Evolutionary conservation across 2,113 vertebrate genomes (phyloP).

Genomic region (Megatriorchis doriae): DNA sequence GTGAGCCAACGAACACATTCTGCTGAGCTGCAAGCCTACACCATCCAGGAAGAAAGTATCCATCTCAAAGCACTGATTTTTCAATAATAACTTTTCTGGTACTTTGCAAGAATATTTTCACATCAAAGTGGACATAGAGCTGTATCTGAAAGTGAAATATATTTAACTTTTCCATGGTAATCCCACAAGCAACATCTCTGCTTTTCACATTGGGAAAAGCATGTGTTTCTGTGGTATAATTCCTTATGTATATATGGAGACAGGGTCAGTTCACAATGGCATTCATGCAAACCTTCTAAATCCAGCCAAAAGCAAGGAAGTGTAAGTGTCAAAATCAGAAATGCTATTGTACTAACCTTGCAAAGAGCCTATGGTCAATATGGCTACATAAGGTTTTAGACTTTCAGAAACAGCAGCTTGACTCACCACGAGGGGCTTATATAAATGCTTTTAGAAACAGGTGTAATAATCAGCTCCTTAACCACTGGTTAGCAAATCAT

Average conservation of each 20-base stretch:
- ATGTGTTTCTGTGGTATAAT: not conserved
- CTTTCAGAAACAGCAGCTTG: constrained; percentile 26
- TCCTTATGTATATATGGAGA: not conserved
- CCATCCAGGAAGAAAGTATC: not conserved
- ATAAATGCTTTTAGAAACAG: constrained; percentile 9
- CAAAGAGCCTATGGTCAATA: not conserved
- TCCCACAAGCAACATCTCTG: not conserved
- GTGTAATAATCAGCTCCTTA: constrained; percentile 26
- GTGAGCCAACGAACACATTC: not conserved
- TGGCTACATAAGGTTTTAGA: not conserved
- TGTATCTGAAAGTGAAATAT: not conserved
- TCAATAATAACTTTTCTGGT: not conserved
- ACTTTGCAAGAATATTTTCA: not conserved
- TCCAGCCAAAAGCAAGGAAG: not conserved
- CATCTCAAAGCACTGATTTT: not conserved
- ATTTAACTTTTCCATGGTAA: not conserved
- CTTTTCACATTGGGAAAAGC: not conserved
- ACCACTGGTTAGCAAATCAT: not conserved
- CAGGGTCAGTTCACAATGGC: not conserved
- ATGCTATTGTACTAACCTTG: not conserved
- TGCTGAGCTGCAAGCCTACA: not conserved
- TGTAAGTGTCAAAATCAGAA: not conserved
- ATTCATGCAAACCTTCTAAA: not conserved
- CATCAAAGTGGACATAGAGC: not conserved
- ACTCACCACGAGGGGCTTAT: not conserved